phyloP scores from a whole-genome alignment of 2,113 vertebrate species.

The Pelecanoides urinatrix region DNA sequence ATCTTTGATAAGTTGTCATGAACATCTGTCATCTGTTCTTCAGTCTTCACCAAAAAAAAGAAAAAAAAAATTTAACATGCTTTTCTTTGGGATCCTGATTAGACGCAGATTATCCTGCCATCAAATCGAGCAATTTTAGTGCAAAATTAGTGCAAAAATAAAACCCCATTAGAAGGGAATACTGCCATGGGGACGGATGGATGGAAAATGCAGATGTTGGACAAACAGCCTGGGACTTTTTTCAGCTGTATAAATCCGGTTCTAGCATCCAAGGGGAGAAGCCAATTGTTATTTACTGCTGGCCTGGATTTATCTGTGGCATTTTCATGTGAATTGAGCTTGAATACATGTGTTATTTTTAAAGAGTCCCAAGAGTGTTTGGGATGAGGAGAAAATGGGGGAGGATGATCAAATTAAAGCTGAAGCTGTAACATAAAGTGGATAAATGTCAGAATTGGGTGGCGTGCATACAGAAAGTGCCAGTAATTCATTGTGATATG shows the following conservation, averaged over 20 bases:
- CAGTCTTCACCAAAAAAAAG: neutral
- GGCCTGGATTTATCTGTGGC: neutral
- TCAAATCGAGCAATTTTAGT: neutral
- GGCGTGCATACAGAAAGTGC: neutral
- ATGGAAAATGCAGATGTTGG: neutral
- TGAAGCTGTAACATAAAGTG: neutral
- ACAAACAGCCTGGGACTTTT: neutral
- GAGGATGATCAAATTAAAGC: neutral
- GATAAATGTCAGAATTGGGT: neutral
- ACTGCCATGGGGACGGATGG: neutral
- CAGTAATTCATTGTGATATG: neutral
- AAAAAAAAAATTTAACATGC: neutral
- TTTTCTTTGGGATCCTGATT: neutral
- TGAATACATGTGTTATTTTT: neutral
- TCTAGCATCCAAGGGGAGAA: neutral
- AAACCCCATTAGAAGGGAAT: neutral
- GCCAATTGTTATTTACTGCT: neutral
- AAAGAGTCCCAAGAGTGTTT: neutral
- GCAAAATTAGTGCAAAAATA: neutral
- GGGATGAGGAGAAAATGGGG: neutral
- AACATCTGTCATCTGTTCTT: neutral
- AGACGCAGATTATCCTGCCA: neutral
- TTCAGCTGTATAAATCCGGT: neutral
- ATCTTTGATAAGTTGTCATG: neutral
- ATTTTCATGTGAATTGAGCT: neutral